Conservation (phyloP, 1,140 invertebrate genomes). For the Cotesia chilonis region DNA sequence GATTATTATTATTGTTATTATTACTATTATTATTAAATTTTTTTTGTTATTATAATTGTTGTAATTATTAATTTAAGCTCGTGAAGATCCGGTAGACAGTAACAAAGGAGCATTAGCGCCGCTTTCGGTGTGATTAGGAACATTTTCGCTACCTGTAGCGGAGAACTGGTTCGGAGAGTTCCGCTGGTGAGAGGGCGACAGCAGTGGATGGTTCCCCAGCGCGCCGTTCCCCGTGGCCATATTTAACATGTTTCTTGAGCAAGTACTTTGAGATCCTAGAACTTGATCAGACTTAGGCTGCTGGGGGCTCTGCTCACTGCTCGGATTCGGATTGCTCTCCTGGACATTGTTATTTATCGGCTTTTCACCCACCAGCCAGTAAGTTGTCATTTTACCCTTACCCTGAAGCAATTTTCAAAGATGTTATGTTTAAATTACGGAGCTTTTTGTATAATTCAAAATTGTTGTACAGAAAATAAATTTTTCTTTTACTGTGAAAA, state of each 20-base stretch:
- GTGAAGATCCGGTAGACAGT: slow-evolving; percentile 51
- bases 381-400: slow-evolving; percentile 89
- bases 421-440: background rate
- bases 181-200: slow-evolving; percentile 39
- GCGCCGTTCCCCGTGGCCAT: slow-evolving; percentile 53
- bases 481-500: too few relatives aligned
- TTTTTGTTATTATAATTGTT: too few relatives aligned
- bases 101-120: slow-evolving; percentile 57
- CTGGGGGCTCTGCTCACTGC: slow-evolving; percentile 37
- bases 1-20: too few relatives aligned
- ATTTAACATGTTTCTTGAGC: slow-evolving; percentile 42
- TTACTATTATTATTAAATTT: too few relatives aligned
- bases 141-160: slow-evolving; percentile 42
- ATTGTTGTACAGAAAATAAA: too few relatives aligned
- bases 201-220: slow-evolving; percentile 31
- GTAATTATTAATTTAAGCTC: slow-evolving; percentile 43
- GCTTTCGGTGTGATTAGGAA: slow-evolving; percentile 58
- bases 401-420: slow-evolving; percentile 67
- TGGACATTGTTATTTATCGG: slow-evolving; percentile 44
- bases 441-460: background rate
- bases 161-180: slow-evolving; percentile 37
- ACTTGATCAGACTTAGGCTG: slow-evolving; percentile 25
- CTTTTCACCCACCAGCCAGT: slow-evolving; percentile 85
- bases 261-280: slow-evolving; percentile 34
- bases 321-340: slow-evolving; percentile 28